These are phyloP conservation scores for Rhinolophus sinicus DNA, from an alignment of 2,113 vertebrate genomes.

Conservation along the genomic window DNA sequence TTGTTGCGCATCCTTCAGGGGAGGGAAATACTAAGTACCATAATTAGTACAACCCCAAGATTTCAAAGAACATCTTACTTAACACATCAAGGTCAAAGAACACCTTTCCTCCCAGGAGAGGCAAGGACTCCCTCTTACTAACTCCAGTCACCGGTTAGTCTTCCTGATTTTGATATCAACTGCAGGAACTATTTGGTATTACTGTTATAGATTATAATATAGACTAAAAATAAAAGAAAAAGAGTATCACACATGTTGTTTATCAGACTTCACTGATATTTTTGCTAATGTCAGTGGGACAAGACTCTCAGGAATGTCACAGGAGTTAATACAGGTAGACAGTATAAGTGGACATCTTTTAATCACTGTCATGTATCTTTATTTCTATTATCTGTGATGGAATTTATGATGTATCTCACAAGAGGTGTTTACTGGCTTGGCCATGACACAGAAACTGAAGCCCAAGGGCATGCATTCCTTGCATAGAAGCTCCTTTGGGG, in stretches of 20 bases:
- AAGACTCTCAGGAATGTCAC: background rate
- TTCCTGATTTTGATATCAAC: slow-evolving; percentile 15
- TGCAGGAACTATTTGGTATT: background rate
- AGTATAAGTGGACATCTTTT: background rate
- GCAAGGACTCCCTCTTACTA: background rate
- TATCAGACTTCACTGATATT: background rate
- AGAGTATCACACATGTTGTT: background rate
- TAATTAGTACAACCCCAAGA: slow-evolving; percentile 35
- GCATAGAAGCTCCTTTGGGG: background rate
- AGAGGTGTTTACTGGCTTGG: background rate
- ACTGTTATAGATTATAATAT: background rate
- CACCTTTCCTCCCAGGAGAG: background rate
- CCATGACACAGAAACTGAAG: background rate
- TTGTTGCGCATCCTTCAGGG: background rate
- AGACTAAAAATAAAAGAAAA: background rate
- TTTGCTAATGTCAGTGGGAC: background rate
- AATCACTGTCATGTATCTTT: background rate
- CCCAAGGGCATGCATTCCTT: background rate
- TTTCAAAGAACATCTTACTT: slow-evolving; percentile 18
- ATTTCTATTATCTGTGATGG: background rate
- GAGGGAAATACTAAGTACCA: slow-evolving; percentile 49
- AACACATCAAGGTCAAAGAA: background rate
- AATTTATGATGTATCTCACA: background rate
- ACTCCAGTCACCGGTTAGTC: background rate
- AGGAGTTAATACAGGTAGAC: background rate